Evolutionary conservation across 2,113 vertebrate genomes (phyloP).

Genomic region (Strix aluco): DNA sequence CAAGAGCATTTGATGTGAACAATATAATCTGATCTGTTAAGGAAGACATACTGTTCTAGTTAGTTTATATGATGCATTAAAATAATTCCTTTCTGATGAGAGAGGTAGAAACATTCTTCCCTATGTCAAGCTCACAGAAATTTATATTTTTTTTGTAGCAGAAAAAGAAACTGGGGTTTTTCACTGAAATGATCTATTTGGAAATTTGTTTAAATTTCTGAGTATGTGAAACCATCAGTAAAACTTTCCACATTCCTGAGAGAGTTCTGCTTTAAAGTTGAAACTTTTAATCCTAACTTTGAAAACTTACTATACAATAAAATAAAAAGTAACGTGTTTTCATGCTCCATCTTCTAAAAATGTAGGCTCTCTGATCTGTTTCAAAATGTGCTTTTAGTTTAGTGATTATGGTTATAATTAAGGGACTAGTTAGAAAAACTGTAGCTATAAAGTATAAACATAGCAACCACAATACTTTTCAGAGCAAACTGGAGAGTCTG

Average conservation of each 20-base stretch:
- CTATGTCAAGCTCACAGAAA: neutral
- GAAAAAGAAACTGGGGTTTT: neutral
- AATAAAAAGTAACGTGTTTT: neutral
- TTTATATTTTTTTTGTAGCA: neutral
- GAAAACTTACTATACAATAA: neutral
- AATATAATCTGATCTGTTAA: neutral
- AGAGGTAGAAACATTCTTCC: neutral
- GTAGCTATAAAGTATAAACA: neutral
- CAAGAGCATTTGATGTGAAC: neutral
- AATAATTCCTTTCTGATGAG: neutral
- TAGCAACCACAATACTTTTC: neutral
- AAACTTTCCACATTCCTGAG: neutral
- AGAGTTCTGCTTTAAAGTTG: neutral
- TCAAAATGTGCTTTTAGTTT: constrained; percentile 33
- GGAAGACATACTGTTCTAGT: neutral
- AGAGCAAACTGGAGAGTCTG: neutral
- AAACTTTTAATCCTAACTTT: neutral
- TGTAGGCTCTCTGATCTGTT: neutral
- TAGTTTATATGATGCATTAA: neutral
- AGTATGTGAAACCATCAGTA: neutral
- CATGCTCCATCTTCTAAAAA: neutral
- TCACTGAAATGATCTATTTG: neutral
- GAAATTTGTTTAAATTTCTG: neutral
- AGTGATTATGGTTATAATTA: constrained; percentile 19
- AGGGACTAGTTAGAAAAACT: neutral